Percentiles rank a stretch among this genome's conserved stretches.
phyloP scores from a whole-genome alignment of 1,140 invertebrate species.

The Trypoxylus dichotomus region DNA sequence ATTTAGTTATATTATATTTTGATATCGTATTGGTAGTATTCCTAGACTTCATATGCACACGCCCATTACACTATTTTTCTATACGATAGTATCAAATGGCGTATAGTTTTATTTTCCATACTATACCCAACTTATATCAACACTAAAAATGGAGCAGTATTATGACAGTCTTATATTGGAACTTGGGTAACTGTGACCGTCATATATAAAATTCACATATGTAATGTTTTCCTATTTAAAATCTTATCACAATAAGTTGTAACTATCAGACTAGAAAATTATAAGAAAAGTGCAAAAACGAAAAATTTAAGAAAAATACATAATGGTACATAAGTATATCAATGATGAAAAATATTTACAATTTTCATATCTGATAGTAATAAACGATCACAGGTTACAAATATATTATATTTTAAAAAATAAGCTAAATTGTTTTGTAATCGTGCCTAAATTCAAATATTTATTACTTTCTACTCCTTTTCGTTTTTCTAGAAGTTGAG shows the following conservation, averaged over 20 bases:
- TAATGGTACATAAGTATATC: conserved; percentile 19
- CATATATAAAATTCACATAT: conserved; percentile 25
- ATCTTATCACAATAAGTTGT: conserved; percentile 31
- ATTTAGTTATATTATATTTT: too few relatives aligned
- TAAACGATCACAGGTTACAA: conserved; percentile 31
- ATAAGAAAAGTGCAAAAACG: conserved; percentile 10
- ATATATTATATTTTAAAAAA: conserved; percentile 23
- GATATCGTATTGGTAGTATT: too few relatives aligned
- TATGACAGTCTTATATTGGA: conserved; percentile 27
- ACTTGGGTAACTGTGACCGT: conserved; percentile 34
- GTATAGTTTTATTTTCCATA: too few relatives aligned
- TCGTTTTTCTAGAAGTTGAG: conserved; percentile 32
- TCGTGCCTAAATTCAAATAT: conserved; percentile 30
- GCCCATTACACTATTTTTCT: too few relatives aligned
- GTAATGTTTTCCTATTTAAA: conserved; percentile 29
- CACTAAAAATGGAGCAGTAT: conserved; percentile 25
- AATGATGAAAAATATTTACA: conserved; percentile 2
- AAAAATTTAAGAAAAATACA: conserved; percentile 26
- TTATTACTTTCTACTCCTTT: conserved; percentile 31
- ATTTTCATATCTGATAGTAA: conserved; percentile 28
- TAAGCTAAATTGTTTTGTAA: conserved; percentile 23
- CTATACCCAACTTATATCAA: background rate
- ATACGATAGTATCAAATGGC: too few relatives aligned
- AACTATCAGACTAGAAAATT: conserved; percentile 30
- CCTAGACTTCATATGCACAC: too few relatives aligned